These are phyloP conservation scores for Dicranocentrus wangi DNA, from an alignment of 2,888 invertebrate genomes.

Conservation along the genomic window DNA sequence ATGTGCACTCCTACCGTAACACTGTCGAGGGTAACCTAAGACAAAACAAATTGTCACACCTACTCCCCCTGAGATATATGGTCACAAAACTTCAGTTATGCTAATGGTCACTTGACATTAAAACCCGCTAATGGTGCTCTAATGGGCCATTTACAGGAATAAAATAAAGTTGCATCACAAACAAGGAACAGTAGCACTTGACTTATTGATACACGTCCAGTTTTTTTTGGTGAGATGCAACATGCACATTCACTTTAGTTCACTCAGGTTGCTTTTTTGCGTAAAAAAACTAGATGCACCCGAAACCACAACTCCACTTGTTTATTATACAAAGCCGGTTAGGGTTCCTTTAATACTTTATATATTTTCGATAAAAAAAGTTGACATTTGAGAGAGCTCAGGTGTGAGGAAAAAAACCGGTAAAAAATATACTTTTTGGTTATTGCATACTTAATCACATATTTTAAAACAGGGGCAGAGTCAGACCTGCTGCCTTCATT, in stretches of 20 bases:
- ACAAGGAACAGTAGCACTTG: constrained; percentile 47
- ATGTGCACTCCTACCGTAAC: too few species aligned
- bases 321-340: constrained; percentile 39
- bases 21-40: neutral
- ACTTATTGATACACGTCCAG: constrained; percentile 46
- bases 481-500: constrained; percentile 33
- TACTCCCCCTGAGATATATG: neutral
- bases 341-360: constrained; percentile 11
- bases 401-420: constrained; percentile 45
- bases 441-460: constrained; percentile 22
- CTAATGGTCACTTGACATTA: constrained; percentile 15
- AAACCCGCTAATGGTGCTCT: constrained; percentile 26
- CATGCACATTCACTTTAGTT: constrained; percentile 47
- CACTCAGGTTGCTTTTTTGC: constrained; percentile 30
- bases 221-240: constrained; percentile 20
- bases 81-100: neutral
- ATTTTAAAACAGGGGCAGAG: constrained; percentile 26
- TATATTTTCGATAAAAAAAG: constrained; percentile 31
- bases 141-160: constrained; percentile 25
- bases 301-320: constrained; percentile 5
- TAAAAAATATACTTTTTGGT: constrained; percentile 44
- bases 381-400: constrained; percentile 48
- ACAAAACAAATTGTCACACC: constrained; percentile 3
- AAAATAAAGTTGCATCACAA: constrained; percentile 46
- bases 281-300: constrained; percentile 39